Percentiles rank a stretch among this genome's conserved stretches.
phyloP scores from a whole-genome alignment of 1,140 invertebrate genomes.

The Micrasema longulum region DNA sequence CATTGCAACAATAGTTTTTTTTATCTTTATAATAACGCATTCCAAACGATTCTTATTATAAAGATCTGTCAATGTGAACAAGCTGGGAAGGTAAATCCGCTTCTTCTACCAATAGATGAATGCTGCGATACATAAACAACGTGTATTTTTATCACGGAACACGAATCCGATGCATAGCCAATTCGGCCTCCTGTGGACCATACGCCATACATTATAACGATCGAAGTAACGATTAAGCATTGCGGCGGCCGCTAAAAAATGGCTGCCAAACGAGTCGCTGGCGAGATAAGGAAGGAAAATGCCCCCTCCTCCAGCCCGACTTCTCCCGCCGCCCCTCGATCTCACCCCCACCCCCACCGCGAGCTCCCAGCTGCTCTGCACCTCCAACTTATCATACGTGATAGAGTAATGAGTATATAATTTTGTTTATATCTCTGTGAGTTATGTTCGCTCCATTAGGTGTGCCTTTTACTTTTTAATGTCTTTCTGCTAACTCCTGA shows the following conservation, averaged over 20 bases:
- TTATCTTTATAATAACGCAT: no score
- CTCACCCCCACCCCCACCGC: neutral
- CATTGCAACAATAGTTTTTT: no score
- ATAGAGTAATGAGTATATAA: slow-evolving; percentile 37
- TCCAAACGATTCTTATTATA: no score
- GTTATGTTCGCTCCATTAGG: slow-evolving; percentile 33
- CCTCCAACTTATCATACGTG: slow-evolving; percentile 31
- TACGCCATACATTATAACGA: slow-evolving; percentile 54
- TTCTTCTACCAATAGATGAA: slow-evolving; percentile 5
- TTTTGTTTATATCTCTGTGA: slow-evolving; percentile 36
- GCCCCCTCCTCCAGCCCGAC: slow-evolving; percentile 1
- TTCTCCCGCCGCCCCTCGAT: neutral
- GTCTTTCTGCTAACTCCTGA: slow-evolving; percentile 11
- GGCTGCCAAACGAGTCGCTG: slow-evolving; percentile 55
- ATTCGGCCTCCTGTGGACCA: slow-evolving; percentile 41
- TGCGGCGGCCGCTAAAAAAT: slow-evolving; percentile 55
- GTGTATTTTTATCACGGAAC: slow-evolving; percentile 12
- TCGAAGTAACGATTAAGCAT: slow-evolving; percentile 54
- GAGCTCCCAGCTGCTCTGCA: neutral
- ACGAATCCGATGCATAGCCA: slow-evolving; percentile 17
- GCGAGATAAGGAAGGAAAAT: slow-evolving; percentile 54
- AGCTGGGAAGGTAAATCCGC: neutral
- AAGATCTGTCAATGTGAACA: neutral
- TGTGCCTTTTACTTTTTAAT: slow-evolving; percentile 30
- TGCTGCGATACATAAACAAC: slow-evolving; percentile 18